Evolutionary conservation across 2,888 invertebrate species (phyloP).

Genomic region (Cheilosia impressa): DNA sequence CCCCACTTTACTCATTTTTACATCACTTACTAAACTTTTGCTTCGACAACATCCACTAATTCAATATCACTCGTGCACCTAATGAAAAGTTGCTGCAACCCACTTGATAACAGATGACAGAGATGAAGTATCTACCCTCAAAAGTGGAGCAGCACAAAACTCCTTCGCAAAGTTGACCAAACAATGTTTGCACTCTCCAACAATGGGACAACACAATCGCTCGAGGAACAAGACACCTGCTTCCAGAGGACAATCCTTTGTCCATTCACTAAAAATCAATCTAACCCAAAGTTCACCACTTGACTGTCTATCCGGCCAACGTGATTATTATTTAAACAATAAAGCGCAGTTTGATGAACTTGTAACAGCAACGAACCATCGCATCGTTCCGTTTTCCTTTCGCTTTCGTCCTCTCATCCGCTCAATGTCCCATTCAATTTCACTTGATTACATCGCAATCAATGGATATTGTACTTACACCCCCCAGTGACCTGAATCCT

Average conservation of each 20-base stretch:
- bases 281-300: conserved; percentile 30
- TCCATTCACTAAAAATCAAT: conserved; percentile 40
- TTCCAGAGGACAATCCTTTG: conserved; percentile 36
- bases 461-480: conserved; percentile 68
- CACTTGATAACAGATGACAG: too few species aligned
- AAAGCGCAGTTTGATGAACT: conserved; percentile 59
- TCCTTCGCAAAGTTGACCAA: neutral
- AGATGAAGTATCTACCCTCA: too few species aligned
- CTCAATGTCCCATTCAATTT: conserved; percentile 58
- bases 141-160: too few species aligned
- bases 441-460: conserved; percentile 74
- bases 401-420: conserved; percentile 1
- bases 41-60: too few species aligned
- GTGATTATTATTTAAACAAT: conserved; percentile 58
- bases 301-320: conserved; percentile 15
- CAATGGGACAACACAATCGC: conserved; percentile 25
- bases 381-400: neutral
- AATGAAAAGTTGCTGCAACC: too few species aligned
- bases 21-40: too few species aligned
- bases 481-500: conserved; percentile 62
- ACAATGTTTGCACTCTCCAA: neutral
- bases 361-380: neutral
- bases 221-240: conserved; percentile 39
- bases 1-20: too few species aligned
- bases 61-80: too few species aligned